These are phyloP conservation scores for Pavo muticus DNA, from an alignment of 2,113 vertebrate genomes.

Conservation along the genomic window DNA sequence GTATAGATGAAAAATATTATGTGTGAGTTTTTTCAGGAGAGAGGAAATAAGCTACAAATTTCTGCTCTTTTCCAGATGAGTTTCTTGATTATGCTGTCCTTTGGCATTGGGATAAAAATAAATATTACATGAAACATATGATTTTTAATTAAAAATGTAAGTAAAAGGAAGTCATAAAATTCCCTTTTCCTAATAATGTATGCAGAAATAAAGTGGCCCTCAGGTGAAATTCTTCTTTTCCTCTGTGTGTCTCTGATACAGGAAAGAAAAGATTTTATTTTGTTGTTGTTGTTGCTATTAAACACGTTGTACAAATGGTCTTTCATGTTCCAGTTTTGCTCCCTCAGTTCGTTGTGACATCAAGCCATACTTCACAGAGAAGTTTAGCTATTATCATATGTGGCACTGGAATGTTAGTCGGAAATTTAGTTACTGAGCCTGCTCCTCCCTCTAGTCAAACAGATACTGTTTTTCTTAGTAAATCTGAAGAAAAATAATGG, in stretches of 20 bases:
- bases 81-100: background rate
- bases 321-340: background rate
- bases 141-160: background rate
- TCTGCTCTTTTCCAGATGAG: background rate
- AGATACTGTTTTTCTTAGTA: background rate
- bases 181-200: background rate
- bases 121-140: background rate
- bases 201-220: background rate
- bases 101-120: background rate
- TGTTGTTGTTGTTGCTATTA: background rate
- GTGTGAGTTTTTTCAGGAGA: background rate
- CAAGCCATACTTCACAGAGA: accelerated
- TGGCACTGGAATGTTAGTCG: background rate
- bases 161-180: background rate
- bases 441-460: conserved; percentile 65
- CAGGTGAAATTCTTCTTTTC: background rate
- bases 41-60: background rate
- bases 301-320: background rate
- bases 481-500: background rate
- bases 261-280: background rate
- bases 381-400: background rate
- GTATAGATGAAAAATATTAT: background rate
- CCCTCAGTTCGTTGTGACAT: background rate
- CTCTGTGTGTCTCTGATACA: background rate
- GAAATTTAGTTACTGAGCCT: conserved; percentile 44